These are phyloP conservation scores for Semnornis frantzii DNA, from an alignment of 2,113 vertebrate genomes.

Conservation along the genomic window DNA sequence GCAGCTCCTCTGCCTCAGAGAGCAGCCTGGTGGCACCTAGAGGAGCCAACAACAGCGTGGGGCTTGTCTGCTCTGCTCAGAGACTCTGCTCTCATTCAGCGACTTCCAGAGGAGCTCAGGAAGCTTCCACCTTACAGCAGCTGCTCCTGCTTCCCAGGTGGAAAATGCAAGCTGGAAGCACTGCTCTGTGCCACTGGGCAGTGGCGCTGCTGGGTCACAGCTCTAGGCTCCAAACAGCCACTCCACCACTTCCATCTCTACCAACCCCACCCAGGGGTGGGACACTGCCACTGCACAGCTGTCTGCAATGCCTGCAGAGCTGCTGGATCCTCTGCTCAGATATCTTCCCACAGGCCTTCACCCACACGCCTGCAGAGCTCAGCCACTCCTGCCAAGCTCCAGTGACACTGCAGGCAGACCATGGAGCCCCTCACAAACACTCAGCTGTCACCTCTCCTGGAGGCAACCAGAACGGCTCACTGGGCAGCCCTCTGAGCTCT, in stretches of 20 bases:
- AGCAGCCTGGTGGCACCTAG: background rate
- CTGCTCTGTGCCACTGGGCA: background rate
- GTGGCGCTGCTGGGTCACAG: background rate
- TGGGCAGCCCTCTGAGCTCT: too few relatives aligned
- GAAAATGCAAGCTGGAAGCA: conserved; percentile 25
- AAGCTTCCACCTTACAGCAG: background rate
- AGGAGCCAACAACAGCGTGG: background rate
- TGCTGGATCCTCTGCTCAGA: background rate
- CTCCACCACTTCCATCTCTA: background rate
- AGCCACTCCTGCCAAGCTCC: background rate
- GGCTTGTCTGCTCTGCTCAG: background rate
- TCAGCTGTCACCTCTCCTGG: background rate
- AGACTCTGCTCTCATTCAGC: background rate
- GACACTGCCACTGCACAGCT: background rate
- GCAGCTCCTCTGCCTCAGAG: too few relatives aligned
- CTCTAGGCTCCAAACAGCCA: background rate
- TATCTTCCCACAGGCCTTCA: background rate
- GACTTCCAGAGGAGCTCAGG: background rate
- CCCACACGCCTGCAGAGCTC: background rate
- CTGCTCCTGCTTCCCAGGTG: background rate
- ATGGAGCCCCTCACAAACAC: background rate
- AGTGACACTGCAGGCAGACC: background rate
- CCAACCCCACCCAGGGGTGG: background rate
- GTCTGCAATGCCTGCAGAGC: background rate
- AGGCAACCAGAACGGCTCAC: background rate